Base-by-base conservation (phyloP, 53 echinoderm and acorn worm genomes). In the Patiria pectinifera region DNA sequence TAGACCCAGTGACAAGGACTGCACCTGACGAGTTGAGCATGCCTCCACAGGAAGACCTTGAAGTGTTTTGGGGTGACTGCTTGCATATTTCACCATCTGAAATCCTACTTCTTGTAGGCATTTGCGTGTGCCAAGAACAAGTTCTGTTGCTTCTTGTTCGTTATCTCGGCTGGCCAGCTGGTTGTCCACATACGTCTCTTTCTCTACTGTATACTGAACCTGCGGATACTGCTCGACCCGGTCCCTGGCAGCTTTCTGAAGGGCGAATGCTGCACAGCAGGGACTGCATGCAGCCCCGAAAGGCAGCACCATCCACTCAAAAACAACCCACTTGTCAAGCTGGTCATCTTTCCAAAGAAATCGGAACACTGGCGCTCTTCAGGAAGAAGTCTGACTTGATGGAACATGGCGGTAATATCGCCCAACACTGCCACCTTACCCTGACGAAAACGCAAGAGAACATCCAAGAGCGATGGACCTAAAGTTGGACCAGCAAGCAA, bases 1-100 rank as follows among this genome's bases (percentile, higher is more conserved):
- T 86, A 23, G 86, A 35, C 46, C 44, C 0, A 86, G 87, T 71
- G 87, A 87, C 11, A 87, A 48, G 26, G 87, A 87, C 12, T 47
- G 71, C 45, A 72, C 25, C 45, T 87, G 76, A 6, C 69, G 87
- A 45, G 22, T 74, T 15, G 87, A 87, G n/a, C 76, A 8, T 6
- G 58, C 45, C 24, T 70, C 87, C 12, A 14, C 13, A 13, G 76
- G 74, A 13, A 87, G 48, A 24, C 59, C 21, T 19, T 72, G 46
- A 2, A 72, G 66, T 21, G 49, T 49, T 3, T 49, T 49, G 49
- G 49, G 49, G 49, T 49, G 49, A 49, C 49, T 49, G 49, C 49
- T 49, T 49, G 49, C 49, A 49, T 49, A 49, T 6, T 49, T 49
- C 49, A 79, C 79, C 13, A 12, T 79, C 79, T 79, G 79, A 13